Conservation (phyloP, 1,140 invertebrate genomes). For the Doryteuthis pealeii region DNA sequence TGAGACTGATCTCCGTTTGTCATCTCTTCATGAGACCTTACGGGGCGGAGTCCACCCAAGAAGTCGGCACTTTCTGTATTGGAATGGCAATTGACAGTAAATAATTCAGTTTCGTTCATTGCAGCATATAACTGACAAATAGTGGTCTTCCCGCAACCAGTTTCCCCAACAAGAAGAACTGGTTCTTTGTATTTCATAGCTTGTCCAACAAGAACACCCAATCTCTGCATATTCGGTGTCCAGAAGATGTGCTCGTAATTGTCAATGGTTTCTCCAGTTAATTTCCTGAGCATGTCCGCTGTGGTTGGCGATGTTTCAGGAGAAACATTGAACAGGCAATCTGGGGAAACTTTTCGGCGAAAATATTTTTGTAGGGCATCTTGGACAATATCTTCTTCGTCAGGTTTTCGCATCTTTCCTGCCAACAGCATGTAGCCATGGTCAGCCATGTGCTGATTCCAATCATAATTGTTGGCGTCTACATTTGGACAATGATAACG, state of each 20-base stretch:
- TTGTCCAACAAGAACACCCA: constrained; percentile 87
- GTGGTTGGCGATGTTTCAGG: constrained; percentile 78
- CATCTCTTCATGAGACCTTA: constrained; percentile 63
- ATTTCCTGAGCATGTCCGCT: constrained; percentile 70
- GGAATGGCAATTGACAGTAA: constrained; percentile 96
- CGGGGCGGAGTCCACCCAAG: constrained; percentile 90
- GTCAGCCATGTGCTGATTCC: constrained; percentile 96
- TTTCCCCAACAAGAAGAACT: constrained; percentile 94
- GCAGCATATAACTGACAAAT: constrained; percentile 85
- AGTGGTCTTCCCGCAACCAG: constrained; percentile 97
- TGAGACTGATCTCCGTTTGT: constrained; percentile 22
- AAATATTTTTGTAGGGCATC: constrained; percentile 83
- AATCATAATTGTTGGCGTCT: constrained; percentile 76
- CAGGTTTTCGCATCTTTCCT: constrained; percentile 83
- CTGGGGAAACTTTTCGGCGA: constrained; percentile 73
- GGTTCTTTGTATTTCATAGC: constrained; percentile 91
- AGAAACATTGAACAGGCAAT: constrained; percentile 77
- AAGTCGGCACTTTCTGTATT: constrained; percentile 98
- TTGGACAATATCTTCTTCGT: constrained; percentile 73
- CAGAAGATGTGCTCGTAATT: constrained; percentile 84
- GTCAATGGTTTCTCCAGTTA: constrained; percentile 58
- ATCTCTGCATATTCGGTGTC: constrained; percentile 87
- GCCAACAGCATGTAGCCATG: constrained; percentile 95
- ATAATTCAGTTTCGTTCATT: constrained; percentile 69
- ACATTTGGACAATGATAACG: constrained; percentile 70